Conservation (phyloP, 2,113 vertebrate species). For the Triplophysa siluroides region DNA sequence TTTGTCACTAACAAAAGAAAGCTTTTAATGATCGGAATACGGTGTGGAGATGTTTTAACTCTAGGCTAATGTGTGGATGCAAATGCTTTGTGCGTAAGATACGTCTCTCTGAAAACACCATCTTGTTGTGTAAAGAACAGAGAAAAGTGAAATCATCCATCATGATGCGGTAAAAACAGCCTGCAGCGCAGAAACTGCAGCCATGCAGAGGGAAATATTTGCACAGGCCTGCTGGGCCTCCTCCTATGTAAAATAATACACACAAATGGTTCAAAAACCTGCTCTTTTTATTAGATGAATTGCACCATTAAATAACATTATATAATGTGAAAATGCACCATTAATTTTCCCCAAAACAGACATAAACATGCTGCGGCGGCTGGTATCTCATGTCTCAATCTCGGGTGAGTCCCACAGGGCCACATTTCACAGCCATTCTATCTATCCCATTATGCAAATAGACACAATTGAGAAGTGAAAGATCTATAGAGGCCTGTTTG, state of each 20-base stretch:
- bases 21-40: background rate
- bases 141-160: constrained; percentile 77
- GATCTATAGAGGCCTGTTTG: constrained; percentile 81
- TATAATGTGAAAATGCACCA: constrained; percentile 99
- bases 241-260: constrained; percentile 64
- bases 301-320: constrained; percentile 99
- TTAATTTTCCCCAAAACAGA: constrained; percentile 99
- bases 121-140: constrained; percentile 68
- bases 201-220: constrained; percentile 71
- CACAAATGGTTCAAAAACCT: constrained; percentile 84
- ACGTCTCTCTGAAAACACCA: constrained; percentile 16
- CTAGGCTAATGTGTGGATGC: background rate
- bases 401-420: constrained; percentile 87
- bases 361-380: constrained; percentile 88
- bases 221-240: constrained; percentile 85
- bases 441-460: constrained; percentile 91
- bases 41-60: background rate
- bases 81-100: constrained; percentile 66
- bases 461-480: constrained; percentile 80
- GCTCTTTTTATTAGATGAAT: constrained; percentile 93
- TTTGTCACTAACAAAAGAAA: background rate
- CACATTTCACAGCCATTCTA: constrained; percentile 83
- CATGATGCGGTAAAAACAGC: constrained; percentile 66
- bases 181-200: constrained; percentile 72
- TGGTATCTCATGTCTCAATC: constrained; percentile 79